Percentiles rank a stretch among this genome's conserved stretches.
phyloP scores from a whole-genome alignment of 2,797 vertebrate species.

The Xenopus petersii region DNA sequence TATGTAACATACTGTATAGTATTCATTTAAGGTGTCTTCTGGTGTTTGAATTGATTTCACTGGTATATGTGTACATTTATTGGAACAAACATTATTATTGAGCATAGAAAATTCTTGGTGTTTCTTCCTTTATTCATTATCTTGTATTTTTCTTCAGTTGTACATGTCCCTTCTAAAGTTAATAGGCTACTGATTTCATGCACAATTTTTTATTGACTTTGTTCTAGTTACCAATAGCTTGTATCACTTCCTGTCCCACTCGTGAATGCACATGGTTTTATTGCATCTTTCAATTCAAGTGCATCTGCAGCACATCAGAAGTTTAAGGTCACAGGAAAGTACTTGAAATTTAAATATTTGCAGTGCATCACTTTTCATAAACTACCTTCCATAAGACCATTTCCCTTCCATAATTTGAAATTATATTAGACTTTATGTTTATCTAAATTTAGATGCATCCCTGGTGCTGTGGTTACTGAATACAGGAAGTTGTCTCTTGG shows the following conservation, averaged over 20 bases:
- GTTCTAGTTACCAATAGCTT: too few relatives aligned
- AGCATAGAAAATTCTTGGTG: too few relatives aligned
- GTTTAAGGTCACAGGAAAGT: constrained; percentile 5
- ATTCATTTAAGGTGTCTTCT: too few relatives aligned
- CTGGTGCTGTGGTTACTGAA: constrained; percentile 5
- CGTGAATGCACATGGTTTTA: not conserved
- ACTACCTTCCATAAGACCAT: not conserved
- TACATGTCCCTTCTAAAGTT: too few relatives aligned
- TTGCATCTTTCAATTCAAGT: not conserved
- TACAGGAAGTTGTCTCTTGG: constrained; percentile 10
- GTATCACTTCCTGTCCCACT: not conserved
- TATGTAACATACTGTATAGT: too few relatives aligned
- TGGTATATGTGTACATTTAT: too few relatives aligned
- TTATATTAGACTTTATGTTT: constrained; percentile 15
- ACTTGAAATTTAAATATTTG: not conserved
- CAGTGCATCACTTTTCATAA: constrained; percentile 5
- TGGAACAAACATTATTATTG: too few relatives aligned
- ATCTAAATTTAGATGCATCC: constrained; percentile 7
- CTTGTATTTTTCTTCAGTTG: too few relatives aligned
- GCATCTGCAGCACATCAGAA: not conserved
- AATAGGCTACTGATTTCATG: too few relatives aligned
- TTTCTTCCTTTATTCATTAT: too few relatives aligned
- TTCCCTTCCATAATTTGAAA: not conserved
- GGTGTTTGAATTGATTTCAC: too few relatives aligned
- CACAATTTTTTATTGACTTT: too few relatives aligned